These are phyloP conservation scores for Leptinotarsa undecemlineata DNA, from an alignment of 1,140 invertebrate genomes.

Conservation along the genomic window DNA sequence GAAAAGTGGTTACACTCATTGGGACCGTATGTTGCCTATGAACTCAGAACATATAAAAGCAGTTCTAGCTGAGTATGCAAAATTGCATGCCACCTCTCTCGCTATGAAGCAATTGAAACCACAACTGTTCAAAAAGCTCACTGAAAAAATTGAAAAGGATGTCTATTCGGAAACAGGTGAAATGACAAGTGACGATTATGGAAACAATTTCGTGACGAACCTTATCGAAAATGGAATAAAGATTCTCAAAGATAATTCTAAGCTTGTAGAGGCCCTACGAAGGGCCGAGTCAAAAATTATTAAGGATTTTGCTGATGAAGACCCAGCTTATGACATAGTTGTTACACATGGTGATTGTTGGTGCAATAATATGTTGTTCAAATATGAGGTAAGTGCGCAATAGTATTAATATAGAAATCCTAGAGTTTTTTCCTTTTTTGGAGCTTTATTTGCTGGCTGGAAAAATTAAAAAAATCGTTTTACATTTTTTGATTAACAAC, in stretches of 20 bases:
- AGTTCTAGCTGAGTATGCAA: slow-evolving; percentile 59
- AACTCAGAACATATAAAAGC: slow-evolving; percentile 55
- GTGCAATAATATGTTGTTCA: slow-evolving; percentile 62
- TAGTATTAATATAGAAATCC: no score
- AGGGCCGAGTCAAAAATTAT: background rate
- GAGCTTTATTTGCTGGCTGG: no score
- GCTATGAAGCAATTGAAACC: slow-evolving; percentile 56
- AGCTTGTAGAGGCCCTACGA: background rate
- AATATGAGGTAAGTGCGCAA: slow-evolving; percentile 52
- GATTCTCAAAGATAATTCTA: slow-evolving; percentile 20
- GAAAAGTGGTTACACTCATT: slow-evolving; percentile 54
- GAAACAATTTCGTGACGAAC: no score
- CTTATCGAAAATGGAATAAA: slow-evolving; percentile 22
- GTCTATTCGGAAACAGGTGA: no score
- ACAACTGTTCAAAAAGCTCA: no score
- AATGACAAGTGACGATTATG: no score
- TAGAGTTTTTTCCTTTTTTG: no score
- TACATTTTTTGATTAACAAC: no score
- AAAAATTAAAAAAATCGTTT: no score
- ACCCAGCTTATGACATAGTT: slow-evolving; percentile 42
- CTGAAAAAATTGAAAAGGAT: no score
- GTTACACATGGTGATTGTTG: slow-evolving; percentile 61
- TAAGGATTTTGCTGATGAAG: background rate
- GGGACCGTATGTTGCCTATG: slow-evolving; percentile 57
- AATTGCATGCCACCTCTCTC: slow-evolving; percentile 60